These are phyloP conservation scores for Melanargia galathea DNA, from an alignment of 2,888 invertebrate species.

Conservation along the genomic window DNA sequence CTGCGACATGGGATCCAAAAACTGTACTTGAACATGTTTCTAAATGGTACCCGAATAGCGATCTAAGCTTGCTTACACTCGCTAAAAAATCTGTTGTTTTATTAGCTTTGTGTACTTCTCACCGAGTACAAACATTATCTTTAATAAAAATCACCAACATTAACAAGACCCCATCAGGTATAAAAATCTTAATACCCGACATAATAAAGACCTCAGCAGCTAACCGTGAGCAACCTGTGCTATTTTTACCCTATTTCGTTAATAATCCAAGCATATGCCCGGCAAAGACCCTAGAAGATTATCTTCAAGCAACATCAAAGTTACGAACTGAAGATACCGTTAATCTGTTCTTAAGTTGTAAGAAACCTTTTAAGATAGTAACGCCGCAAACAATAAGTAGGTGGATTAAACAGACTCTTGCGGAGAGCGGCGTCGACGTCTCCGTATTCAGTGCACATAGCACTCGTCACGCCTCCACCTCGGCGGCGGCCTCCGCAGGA, in stretches of 20 bases:
- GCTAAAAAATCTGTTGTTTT: not conserved
- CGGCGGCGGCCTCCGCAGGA: not conserved
- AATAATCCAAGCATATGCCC: slow-evolving; percentile 1
- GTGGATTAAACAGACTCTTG: not conserved
- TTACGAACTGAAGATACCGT: not conserved
- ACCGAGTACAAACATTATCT: slow-evolving; percentile 4
- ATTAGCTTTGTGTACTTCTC: slow-evolving; percentile 1
- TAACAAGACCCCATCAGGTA: not conserved
- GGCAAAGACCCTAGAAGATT: not conserved
- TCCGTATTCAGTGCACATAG: not conserved
- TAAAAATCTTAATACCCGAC: not conserved
- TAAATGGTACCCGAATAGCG: not conserved
- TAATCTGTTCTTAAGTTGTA: not conserved
- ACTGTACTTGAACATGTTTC: not conserved
- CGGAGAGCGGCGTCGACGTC: not conserved
- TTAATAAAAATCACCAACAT: not conserved
- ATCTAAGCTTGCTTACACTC: not conserved
- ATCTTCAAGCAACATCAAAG: slow-evolving; percentile 1
- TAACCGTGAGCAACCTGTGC: not conserved
- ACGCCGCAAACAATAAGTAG: not conserved
- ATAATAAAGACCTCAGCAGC: not conserved
- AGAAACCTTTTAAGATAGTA: not conserved
- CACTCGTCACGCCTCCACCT: not conserved
- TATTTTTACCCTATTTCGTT: not conserved
- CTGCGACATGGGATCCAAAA: not conserved